Conservation (phyloP, 2,113 vertebrate species). For the Boulengeromyrus knoepffleri region DNA sequence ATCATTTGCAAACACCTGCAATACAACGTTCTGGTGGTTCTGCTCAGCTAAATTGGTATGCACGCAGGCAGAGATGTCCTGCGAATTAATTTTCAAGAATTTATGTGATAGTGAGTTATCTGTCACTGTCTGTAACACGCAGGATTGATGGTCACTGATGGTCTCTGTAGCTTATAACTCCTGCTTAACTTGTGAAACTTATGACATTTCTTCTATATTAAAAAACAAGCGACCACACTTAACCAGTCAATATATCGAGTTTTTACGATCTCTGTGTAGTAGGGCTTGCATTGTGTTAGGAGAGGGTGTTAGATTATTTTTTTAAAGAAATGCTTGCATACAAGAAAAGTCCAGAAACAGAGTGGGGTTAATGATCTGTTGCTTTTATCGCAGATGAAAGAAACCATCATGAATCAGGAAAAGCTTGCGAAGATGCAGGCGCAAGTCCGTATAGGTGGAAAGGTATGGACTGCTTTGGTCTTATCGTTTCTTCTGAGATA, state of each 20-base stretch:
- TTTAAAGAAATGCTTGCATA: neutral
- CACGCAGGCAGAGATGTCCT: neutral
- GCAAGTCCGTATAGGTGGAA: constrained; percentile 96
- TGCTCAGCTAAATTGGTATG: neutral
- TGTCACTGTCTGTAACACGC: neutral
- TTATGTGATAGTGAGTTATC: neutral
- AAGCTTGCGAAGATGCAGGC: constrained; percentile 95
- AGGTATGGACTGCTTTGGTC: constrained; percentile 62
- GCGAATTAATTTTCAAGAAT: neutral
- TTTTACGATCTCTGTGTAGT: neutral
- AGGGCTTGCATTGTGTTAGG: neutral
- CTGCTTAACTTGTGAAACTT: neutral
- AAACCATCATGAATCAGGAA: constrained; percentile 95
- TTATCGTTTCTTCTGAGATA: neutral
- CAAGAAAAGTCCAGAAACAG: neutral
- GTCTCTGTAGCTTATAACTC: neutral
- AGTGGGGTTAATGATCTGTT: neutral
- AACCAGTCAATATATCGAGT: neutral
- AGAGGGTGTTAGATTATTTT: neutral
- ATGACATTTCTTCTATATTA: neutral
- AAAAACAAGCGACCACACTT: neutral
- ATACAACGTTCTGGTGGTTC: neutral
- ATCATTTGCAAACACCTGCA: neutral
- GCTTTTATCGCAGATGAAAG: constrained; percentile 80
- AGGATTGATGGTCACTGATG: neutral